Conservation (phyloP, 2,113 vertebrate species). For the Hippocampus barbouri region DNA sequence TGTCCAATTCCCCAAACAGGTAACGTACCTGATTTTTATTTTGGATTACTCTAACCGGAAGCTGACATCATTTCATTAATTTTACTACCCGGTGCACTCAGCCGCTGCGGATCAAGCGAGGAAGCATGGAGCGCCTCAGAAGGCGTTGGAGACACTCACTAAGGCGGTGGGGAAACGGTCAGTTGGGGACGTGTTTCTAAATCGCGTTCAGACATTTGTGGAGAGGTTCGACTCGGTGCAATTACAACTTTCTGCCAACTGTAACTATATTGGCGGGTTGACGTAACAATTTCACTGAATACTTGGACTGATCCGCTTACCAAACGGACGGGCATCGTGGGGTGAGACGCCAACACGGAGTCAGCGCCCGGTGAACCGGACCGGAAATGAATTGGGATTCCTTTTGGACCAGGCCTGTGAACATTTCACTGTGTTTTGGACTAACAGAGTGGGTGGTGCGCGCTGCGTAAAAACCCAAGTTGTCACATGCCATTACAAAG, state of each 20-base stretch:
- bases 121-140: conserved; percentile 63
- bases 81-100: conserved; percentile 23
- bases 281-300: neutral
- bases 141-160: conserved; percentile 45
- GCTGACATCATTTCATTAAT: neutral
- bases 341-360: conserved; percentile 3
- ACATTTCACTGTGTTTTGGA: conserved; percentile 10
- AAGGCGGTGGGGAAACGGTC: conserved; percentile 26
- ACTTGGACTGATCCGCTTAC: neutral
- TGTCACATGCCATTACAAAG: conserved; percentile 13
- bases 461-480: conserved; percentile 29
- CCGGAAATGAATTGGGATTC: conserved; percentile 13
- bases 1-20: neutral
- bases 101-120: conserved; percentile 42
- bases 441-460: conserved; percentile 11
- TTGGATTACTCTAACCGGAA: conserved; percentile 37
- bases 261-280: conserved; percentile 25
- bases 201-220: neutral
- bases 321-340: conserved; percentile 11
- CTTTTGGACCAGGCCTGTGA: neutral
- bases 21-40: conserved; percentile 17
- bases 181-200: conserved; percentile 21
- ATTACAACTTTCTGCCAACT: neutral
- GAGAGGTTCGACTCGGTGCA: neutral
- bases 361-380: neutral